Evolutionary conservation across 2,113 vertebrate species (phyloP).

Genomic region (Phalacrocorax pelagicus): DNA sequence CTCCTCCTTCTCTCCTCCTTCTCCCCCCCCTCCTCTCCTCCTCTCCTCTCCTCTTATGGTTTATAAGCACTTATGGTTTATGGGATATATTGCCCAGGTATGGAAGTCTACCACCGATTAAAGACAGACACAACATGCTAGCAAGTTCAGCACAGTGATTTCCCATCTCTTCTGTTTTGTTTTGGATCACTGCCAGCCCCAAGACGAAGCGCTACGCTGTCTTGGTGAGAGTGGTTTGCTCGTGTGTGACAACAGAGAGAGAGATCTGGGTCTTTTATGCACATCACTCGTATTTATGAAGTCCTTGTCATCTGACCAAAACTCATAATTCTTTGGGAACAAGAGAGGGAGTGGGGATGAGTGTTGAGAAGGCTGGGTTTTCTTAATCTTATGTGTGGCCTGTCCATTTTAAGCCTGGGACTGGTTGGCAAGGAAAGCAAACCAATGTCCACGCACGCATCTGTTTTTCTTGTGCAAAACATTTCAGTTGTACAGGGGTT

Average conservation of each 20-base stretch:
- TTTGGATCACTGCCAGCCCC: background rate
- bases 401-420: background rate
- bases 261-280: background rate
- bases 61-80: background rate
- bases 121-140: background rate
- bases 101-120: background rate
- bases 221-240: background rate
- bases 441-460: accelerated
- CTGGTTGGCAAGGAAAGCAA: background rate
- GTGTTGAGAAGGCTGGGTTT: background rate
- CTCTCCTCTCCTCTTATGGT: background rate
- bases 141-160: background rate
- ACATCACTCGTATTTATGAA: background rate
- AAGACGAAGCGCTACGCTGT: background rate
- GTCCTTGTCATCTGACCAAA: background rate
- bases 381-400: background rate
- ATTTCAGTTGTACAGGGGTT: background rate
- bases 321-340: background rate
- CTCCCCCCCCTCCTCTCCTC: background rate
- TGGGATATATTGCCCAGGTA: background rate
- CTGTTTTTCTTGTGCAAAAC: background rate
- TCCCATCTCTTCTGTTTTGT: background rate
- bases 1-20: background rate
- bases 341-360: background rate
- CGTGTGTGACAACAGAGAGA: background rate